These are phyloP conservation scores for Erebia aethiops DNA, from an alignment of 2,888 invertebrate species.

Conservation along the genomic window DNA sequence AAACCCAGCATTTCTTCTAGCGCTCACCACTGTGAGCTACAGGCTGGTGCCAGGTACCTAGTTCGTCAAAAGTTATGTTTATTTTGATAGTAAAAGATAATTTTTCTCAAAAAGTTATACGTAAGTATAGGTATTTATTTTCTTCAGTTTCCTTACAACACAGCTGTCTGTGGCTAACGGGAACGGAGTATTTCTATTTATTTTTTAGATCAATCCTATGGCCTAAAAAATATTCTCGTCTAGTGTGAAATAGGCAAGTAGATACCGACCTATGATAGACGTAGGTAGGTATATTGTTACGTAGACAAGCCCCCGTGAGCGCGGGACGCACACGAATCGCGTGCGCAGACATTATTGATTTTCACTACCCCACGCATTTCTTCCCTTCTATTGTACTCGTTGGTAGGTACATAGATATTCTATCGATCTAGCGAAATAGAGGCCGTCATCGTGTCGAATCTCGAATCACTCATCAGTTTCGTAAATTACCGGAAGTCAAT, in stretches of 20 bases:
- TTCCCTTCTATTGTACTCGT: slow-evolving; percentile 44
- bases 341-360: slow-evolving; percentile 74
- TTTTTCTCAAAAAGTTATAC: too few relatives aligned
- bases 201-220: not conserved
- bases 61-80: too few relatives aligned
- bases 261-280: not conserved
- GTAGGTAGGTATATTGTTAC: not conserved
- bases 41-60: too few relatives aligned
- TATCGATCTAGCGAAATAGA: slow-evolving; percentile 27
- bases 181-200: too few relatives aligned
- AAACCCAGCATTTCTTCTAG: too few relatives aligned
- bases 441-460: not conserved
- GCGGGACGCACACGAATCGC: slow-evolving; percentile 54
- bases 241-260: not conserved
- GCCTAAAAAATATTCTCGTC: not conserved
- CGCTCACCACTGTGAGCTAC: too few relatives aligned
- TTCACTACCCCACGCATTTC: slow-evolving; percentile 53
- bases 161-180: too few relatives aligned
- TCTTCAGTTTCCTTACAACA: too few relatives aligned
- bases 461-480: not conserved
- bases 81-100: too few relatives aligned
- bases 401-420: slow-evolving; percentile 30
- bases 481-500: not conserved
- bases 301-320: slow-evolving; percentile 20
- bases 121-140: too few relatives aligned